These are phyloP conservation scores for Anguilla pacifica DNA, from an alignment of 2,797 vertebrate genomes.

Conservation along the genomic window DNA sequence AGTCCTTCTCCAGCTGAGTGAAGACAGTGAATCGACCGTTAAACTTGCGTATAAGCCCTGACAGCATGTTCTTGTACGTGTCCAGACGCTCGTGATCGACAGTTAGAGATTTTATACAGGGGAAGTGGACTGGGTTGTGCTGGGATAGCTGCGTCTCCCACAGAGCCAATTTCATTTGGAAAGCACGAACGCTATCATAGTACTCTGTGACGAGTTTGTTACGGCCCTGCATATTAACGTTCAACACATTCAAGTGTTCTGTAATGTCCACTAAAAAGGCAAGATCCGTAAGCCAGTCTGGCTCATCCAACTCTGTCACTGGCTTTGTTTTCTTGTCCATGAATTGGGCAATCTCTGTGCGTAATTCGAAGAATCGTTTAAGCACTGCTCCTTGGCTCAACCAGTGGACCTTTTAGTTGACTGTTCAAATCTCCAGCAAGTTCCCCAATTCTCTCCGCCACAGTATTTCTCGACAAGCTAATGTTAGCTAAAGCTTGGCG, in stretches of 20 bases:
- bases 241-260: slow-evolving; percentile 30
- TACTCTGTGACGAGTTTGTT: slow-evolving; percentile 34
- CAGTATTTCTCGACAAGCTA: not conserved
- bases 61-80: slow-evolving; percentile 4
- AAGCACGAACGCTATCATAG: slow-evolving; percentile 22
- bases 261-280: slow-evolving; percentile 35
- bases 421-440: slow-evolving; percentile 33
- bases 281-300: slow-evolving; percentile 33
- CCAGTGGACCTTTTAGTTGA: slow-evolving; percentile 36
- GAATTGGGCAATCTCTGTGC: slow-evolving; percentile 28
- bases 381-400: slow-evolving; percentile 40
- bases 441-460: slow-evolving; percentile 7
- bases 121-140: slow-evolving; percentile 19
- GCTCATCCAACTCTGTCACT: slow-evolving; percentile 26
- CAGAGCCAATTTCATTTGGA: slow-evolving; percentile 14
- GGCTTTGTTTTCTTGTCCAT: slow-evolving; percentile 34
- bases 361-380: slow-evolving; percentile 37
- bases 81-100: not conserved
- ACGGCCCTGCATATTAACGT: slow-evolving; percentile 30
- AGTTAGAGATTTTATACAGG: slow-evolving; percentile 18
- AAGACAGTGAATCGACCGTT: not conserved
- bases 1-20: slow-evolving; percentile 26
- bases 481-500: slow-evolving; percentile 16
- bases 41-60: not conserved
- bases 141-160: slow-evolving; percentile 26